Base-by-base conservation (phyloP, 92 coral and sea anemone species). In the Pocillopora grandis region DNA sequence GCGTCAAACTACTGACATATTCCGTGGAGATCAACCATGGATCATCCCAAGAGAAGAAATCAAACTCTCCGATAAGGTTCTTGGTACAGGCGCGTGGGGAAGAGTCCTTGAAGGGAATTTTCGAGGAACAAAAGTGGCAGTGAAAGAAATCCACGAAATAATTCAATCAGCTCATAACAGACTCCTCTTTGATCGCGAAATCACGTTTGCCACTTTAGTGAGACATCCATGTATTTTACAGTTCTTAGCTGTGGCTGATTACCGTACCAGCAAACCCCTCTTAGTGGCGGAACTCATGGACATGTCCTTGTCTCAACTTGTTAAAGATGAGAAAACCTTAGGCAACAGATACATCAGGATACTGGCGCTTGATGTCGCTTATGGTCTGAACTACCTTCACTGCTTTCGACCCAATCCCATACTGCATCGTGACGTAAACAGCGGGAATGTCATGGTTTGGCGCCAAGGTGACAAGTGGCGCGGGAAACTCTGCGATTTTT, bases 81-180 rank as follows among this genome's bases (percentile, higher is more conserved):
- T 94, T 18, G 98, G 98, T 12, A 92, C 91, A 18, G 98, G 98
- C 14, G 98, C 98, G 33, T 94, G 94, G 96, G 98, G 98, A 37
- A 88, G 88, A 74, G 98, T 94, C 18, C 63, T 87, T 27, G 95
- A 94, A 58, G 98, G 98, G 35, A 91, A 73, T 52, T 94, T 94
- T 84, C 95, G 95, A 14, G 96, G 96, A 3, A 92, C 69, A 15
- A 80, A 86, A 68, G 98, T 94, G 5, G 98, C 98, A 0, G 98
- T 94, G 16, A 94, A 94, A 78, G 93, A 94, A 78, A 87, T 94
- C 58, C 98, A 92, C 85, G 92, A 94, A 58, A 85, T 94, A 17
- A 92, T 94, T 74, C 82, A 89, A 33, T 94, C 98, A 55, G 80
- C 94, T 5, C 96, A 94, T 82, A 94, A 92, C 78, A 83, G 91